Base-by-base conservation (phyloP, 2,888 invertebrate species). In the Drepana falcataria region DNA sequence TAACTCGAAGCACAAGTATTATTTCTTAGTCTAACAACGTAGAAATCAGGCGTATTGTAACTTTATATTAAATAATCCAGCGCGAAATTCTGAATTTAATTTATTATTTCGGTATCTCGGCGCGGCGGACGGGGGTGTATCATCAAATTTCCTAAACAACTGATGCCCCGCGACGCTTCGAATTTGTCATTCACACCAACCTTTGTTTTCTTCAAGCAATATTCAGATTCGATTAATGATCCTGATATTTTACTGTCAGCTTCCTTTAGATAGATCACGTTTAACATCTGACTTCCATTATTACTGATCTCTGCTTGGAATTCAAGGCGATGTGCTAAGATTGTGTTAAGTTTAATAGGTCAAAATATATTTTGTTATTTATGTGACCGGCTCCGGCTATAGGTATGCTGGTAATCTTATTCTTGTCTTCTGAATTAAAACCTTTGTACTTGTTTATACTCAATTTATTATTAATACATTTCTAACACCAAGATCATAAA, bases 151-250 rank as follows among this genome's bases (percentile, higher is more conserved):
- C 72, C 73, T 67, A 76, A 81, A 74, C 80, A 83, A 81, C 74
- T 81, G 81, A 83, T 81, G 83, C 77, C 73, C 57, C 48, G 59
- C 66, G 65, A 77, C 75, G 74, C 73, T 75, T 76, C 75, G 72
- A 79, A 87, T 87, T 86, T 84, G 81, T 88, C 87, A 87, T 80
- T 75, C 68, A 65, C 73, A 75, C 67, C 69, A 69, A 74, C 75
- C 80, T 85, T 85, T 88, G 87, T 88, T 83, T 81, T 78, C 77
- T 75, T 73, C 72, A 77, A 80, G 78, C 79, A 84, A 86, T 86
- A 86, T 83, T 83, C 79, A 75, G 77, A 86, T 87, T 83, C 76
- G 81, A 87, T 83, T 86, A 86, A 88, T 85, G 85, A 79, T 68
- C 64, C 71, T 76, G 65, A 85, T 87, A 85, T 87, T 86, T 87